Conservation (phyloP, 2,797 vertebrate species). For the Cygnus olor region DNA sequence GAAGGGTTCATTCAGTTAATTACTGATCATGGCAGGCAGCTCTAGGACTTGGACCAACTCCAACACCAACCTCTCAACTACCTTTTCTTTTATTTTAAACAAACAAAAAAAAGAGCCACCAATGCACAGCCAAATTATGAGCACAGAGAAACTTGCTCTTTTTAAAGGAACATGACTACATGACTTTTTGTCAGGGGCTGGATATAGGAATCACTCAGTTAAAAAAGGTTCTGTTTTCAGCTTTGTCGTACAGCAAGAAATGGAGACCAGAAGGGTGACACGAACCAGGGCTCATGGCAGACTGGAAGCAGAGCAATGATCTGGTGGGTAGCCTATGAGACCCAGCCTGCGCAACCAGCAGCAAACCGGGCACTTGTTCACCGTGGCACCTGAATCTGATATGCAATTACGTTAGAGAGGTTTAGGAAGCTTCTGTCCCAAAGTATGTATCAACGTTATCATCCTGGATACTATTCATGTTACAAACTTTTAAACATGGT, state of each 20-base stretch:
- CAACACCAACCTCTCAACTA: background rate
- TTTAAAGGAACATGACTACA: background rate
- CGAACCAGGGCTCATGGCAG: background rate
- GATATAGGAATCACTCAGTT: background rate
- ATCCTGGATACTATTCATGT: background rate
- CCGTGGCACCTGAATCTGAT: rapidly evolving
- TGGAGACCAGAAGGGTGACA: rapidly evolving
- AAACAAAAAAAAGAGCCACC: background rate
- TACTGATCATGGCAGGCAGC: rapidly evolving
- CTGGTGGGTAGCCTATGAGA: background rate
- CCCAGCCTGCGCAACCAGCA: background rate
- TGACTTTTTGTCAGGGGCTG: background rate
- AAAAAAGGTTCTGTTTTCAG: background rate
- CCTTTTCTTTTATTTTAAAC: background rate
- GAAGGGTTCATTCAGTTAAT: background rate
- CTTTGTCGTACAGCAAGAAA: background rate
- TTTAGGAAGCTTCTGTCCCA: background rate
- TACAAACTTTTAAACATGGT: background rate
- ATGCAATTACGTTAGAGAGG: background rate
- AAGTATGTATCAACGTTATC: background rate
- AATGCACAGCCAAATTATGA: background rate
- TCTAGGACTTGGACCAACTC: background rate
- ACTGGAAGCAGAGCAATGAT: background rate
- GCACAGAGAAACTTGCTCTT: background rate
- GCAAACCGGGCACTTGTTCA: background rate